Conservation (phyloP, 2,113 vertebrate species). For the Entomyzon cyanotis region DNA sequence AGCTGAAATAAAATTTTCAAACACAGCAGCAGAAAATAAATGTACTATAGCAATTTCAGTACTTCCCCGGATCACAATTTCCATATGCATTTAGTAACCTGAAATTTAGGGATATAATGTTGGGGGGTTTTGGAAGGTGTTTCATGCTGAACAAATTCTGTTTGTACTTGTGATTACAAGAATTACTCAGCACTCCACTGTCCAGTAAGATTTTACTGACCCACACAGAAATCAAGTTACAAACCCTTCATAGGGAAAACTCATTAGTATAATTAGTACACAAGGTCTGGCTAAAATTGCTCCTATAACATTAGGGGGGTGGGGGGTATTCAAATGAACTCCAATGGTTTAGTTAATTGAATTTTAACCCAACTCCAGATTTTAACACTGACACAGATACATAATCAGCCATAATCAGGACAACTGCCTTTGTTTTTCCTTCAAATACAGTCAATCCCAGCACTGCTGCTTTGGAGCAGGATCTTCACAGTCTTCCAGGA, state of each 20-base stretch:
- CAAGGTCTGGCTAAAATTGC: not conserved
- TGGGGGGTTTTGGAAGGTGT: rapidly evolving
- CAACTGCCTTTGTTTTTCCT: not conserved
- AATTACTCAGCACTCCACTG: not conserved
- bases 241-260: not conserved
- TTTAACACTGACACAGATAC: not conserved
- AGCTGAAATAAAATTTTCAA: not conserved
- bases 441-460: not conserved
- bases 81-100: not conserved
- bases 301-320: not conserved
- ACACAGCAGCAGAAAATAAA: not conserved
- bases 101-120: not conserved
- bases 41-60: not conserved
- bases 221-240: not conserved
- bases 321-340: not conserved
- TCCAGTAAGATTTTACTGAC: not conserved
- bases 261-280: not conserved
- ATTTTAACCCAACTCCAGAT: not conserved
- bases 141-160: not conserved
- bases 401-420: not conserved
- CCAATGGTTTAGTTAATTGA: not conserved
- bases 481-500: not conserved
- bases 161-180: not conserved
- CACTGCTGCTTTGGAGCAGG: not conserved
- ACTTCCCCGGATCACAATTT: not conserved